These are phyloP conservation scores for Urocynchramus pylzowi DNA, from an alignment of 2,113 vertebrate species.

Conservation along the genomic window DNA sequence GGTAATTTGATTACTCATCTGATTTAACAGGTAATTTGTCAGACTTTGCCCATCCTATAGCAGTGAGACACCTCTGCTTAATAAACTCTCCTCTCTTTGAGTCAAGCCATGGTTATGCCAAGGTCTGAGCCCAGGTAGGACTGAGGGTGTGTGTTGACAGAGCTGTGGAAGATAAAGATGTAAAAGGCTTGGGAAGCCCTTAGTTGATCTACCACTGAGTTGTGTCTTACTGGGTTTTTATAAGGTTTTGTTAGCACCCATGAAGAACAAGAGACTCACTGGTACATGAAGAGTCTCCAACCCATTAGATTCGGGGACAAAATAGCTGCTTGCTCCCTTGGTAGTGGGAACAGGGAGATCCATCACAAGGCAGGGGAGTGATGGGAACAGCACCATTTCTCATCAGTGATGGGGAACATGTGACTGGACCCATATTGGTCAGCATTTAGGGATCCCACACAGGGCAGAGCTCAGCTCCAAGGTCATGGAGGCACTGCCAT, in stretches of 20 bases:
- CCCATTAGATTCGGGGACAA: not conserved
- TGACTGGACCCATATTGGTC: not conserved
- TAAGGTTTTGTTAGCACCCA: not conserved
- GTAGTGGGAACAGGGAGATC: not conserved
- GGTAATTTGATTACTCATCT: rapidly evolving
- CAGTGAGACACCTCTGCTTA: not conserved
- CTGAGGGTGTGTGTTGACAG: not conserved
- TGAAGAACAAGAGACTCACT: not conserved
- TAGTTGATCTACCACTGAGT: not conserved
- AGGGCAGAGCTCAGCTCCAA: not conserved
- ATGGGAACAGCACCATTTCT: not conserved
- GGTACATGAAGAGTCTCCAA: not conserved
- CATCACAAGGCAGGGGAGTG: not conserved
- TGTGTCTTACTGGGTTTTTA: not conserved
- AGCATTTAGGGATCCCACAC: not conserved
- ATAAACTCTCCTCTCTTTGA: not conserved
- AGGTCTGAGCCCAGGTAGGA: not conserved
- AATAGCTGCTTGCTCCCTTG: not conserved
- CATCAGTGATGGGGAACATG: not conserved
- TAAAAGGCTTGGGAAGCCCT: not conserved
- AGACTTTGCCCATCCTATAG: not conserved
- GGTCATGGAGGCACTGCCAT: not conserved
- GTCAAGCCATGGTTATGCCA: not conserved
- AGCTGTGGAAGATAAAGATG: not conserved
- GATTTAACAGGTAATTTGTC: not conserved